Base-by-base conservation (phyloP, 1,140 invertebrate genomes). In the Orussus abietinus region DNA sequence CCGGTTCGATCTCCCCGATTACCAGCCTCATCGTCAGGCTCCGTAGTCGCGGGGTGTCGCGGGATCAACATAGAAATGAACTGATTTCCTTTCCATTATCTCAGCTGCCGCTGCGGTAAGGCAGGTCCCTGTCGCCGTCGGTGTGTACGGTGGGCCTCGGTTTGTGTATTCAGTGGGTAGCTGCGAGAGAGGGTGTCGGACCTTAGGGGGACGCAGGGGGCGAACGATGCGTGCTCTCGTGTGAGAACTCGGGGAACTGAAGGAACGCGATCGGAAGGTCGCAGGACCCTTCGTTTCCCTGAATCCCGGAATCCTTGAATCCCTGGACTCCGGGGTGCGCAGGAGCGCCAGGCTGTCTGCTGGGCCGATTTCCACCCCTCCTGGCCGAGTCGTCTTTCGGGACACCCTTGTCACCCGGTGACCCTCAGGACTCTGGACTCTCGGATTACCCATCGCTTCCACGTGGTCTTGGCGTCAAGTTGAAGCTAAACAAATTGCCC, bases 31-130 rank as follows among this genome's bases (percentile, higher is more conserved):
- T 61, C 62, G 61, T 38, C 59, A 51, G 47, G 47, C 45, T 41
- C 32, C 53, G 34, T 48, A 29, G 49, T 55, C 48, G 46, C n/a
- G n/a, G n/a, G n/a, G 38, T 22, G 45, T 51, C 51, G 51, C 51
- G 53, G 70, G 70, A 73, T 72, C 70, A 73, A 71, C 70, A 73
- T 72, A 73, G 69, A 73, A 73, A 73, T 69, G 69, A 72, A 71
- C 70, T 73, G 66, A 73, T 72, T 73, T 73, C 63, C 67, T 69
- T 69, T 61, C 66, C 64, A 71, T 71, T 72, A 69, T 73, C 66
- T 69, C 55, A 49, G 47, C 50, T 46, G 40, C 38, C 22, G 47
- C 42, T 45, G 45, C 30, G 37, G 42, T 22, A 43, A 45, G 46
- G 34, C 37, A 51, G 28, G 41, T 36, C 19, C 18, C 42, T 45